phyloP scores from a whole-genome alignment of 2,113 vertebrate species.

The Pangasianodon gigas region DNA sequence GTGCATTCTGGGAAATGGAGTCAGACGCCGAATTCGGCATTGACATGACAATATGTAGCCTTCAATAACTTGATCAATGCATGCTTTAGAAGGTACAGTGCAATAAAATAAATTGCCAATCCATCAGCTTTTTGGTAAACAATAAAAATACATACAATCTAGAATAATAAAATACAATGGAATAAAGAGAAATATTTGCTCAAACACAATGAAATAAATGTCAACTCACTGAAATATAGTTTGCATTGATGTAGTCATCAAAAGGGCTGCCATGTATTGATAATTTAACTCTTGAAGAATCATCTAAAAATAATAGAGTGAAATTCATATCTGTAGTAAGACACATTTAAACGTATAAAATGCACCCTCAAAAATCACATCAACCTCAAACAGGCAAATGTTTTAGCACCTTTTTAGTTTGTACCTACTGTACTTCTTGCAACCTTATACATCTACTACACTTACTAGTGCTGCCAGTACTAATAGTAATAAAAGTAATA shows the following conservation, averaged over 20 bases:
- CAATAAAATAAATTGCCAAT: background rate
- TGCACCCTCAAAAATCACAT: background rate
- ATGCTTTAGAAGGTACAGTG: background rate
- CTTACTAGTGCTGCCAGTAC: background rate
- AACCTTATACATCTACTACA: background rate
- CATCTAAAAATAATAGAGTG: conserved; percentile 73
- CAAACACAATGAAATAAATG: background rate
- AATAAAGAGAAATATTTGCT: background rate
- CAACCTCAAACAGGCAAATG: background rate
- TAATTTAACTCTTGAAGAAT: conserved; percentile 91
- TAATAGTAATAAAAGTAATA: background rate
- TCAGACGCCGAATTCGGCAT: too few relatives aligned
- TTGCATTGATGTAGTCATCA: conserved; percentile 96
- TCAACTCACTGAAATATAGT: conserved; percentile 88
- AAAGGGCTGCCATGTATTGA: conserved; percentile 73
- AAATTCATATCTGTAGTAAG: background rate
- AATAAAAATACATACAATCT: background rate
- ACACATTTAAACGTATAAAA: background rate
- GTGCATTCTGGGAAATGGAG: too few relatives aligned
- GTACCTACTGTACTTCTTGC: background rate
- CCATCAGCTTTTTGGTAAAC: background rate
- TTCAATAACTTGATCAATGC: background rate
- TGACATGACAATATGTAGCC: too few relatives aligned
- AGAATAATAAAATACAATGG: background rate
- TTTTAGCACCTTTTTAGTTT: background rate